Base-by-base conservation (phyloP, 1,140 invertebrate species). In the Onthophagus taurus region DNA sequence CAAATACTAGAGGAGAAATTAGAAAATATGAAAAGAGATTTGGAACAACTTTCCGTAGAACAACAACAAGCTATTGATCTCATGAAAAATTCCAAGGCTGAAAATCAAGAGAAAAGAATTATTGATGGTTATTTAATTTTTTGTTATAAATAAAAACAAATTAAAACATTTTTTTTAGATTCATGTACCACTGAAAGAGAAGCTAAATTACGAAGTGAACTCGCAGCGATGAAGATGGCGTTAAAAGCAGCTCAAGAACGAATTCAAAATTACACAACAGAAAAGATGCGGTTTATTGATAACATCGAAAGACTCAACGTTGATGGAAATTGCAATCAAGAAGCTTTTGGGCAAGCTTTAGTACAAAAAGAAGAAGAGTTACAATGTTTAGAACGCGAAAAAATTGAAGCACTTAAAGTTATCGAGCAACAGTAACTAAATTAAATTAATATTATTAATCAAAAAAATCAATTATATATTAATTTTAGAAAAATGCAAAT, bases 181-280 rank as follows among this genome's bases (percentile, higher is more conserved):
- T 23, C 16, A 13, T 33, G 31, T 16, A 35, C 18, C 3, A 50
- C 36, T n/a, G 49, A 53, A 35, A 23, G 33, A 13, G 48, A 53
- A 48, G 43, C 48, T 14, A 44, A 53, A 38, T 19, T 50, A 23
- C 31, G 50, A 18, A 52, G 53, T 2, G 50, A 60, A 41, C 31
- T 54, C 0, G 38, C 56, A 6, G 53, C 53, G 2, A 52, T 53
- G 16, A 45, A 53, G 31, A 45, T 51, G 9, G 42, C 49, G 1
- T 48, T 61, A 9, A 51, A 49, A 37, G 57, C 53, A 21, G 43
- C 50, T n/a, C 49, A 59, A 44, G 57, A 61, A 23, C 55, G 55
- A 45, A 50, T 61, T 8, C 39, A 54, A 20, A 20, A 29, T 7
- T 43, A 44, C 30, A 37, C 45, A 13, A 31, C 35, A n/a, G 49